Percentiles rank a stretch among this genome's conserved stretches.
These are phyloP conservation scores for Schizothorax lantsangensis DNA, from an alignment of 2,797 vertebrate species.

Conservation along the genomic window DNA sequence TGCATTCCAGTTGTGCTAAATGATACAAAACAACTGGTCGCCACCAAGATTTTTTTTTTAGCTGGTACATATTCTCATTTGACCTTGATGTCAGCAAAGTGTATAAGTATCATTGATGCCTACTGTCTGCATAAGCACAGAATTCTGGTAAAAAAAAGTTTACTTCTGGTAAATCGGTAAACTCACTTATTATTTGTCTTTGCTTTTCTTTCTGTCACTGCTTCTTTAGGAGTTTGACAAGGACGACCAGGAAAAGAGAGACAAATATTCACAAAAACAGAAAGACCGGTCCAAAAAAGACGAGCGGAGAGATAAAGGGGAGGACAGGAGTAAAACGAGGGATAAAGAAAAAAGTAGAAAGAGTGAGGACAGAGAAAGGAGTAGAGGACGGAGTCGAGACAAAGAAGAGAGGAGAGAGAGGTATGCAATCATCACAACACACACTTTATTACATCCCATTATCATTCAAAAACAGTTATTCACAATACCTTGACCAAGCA, in stretches of 20 bases:
- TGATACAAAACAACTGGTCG: background rate
- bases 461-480: background rate
- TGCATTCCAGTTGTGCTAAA: background rate
- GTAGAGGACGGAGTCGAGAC: slow-evolving; percentile 71
- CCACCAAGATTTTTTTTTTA: background rate
- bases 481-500: background rate
- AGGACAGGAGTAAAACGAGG: slow-evolving; percentile 65
- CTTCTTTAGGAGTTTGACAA: slow-evolving; percentile 80
- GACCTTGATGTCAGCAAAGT: background rate
- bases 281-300: slow-evolving; percentile 78
- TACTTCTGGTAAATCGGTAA: background rate
- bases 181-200: background rate
- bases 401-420: slow-evolving; percentile 70
- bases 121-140: background rate
- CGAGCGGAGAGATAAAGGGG: slow-evolving; percentile 70
- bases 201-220: background rate
- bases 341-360: slow-evolving; percentile 75
- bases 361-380: slow-evolving; percentile 68
- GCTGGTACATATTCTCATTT: background rate
- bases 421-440: slow-evolving; percentile 50
- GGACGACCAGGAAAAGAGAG: slow-evolving; percentile 74
- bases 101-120: background rate
- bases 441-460: background rate
- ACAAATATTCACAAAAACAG: slow-evolving; percentile 69
- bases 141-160: too few relatives aligned